Percentiles rank a stretch among this genome's conserved stretches.
phyloP scores from a whole-genome alignment of 37 sponge, comb jelly and placozoan genomes.

The Diacarnus erythraeanus region DNA sequence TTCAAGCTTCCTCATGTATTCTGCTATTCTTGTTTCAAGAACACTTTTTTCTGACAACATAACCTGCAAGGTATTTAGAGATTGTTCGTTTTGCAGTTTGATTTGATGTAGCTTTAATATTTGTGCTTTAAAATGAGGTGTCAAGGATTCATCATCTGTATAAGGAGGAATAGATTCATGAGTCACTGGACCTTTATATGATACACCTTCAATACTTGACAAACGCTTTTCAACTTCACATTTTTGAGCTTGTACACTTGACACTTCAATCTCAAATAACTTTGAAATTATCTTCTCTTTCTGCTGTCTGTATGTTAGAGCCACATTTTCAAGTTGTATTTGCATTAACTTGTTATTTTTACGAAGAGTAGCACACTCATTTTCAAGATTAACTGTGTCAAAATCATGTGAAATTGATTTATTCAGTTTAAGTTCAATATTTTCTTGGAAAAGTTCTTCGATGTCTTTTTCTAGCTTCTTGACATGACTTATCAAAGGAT shows the following conservation, averaged over 20 bases:
- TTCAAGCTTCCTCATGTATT: constrained; percentile 6
- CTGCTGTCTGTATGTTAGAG: constrained; percentile 46
- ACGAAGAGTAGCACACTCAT: constrained; percentile 28
- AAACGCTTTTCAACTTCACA: constrained; percentile 52
- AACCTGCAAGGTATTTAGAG: constrained; percentile 19
- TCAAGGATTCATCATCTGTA: neutral
- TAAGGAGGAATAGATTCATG: neutral
- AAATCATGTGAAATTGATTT: constrained; percentile 25
- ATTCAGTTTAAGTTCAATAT: constrained; percentile 38
- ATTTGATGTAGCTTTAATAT: constrained; percentile 57
- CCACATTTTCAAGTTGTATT: constrained; percentile 30
- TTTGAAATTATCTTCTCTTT: constrained; percentile 63
- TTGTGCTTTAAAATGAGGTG: constrained; percentile 50
- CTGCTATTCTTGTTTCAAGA: constrained; percentile 32
- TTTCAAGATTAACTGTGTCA: constrained; percentile 46
- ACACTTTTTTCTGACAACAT: constrained; percentile 42
- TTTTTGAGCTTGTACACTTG: constrained; percentile 44
- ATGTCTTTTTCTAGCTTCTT: constrained; percentile 59
- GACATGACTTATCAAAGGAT: constrained; percentile 26
- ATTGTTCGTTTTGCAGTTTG: constrained; percentile 50
- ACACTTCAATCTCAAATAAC: constrained; percentile 67
- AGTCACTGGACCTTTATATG: neutral
- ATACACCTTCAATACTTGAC: constrained; percentile 29
- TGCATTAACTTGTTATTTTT: constrained; percentile 40
- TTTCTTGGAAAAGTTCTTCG: constrained; percentile 48